Base-by-base conservation (phyloP, 2,888 invertebrate species). In the Invenusta paracnida region DNA sequence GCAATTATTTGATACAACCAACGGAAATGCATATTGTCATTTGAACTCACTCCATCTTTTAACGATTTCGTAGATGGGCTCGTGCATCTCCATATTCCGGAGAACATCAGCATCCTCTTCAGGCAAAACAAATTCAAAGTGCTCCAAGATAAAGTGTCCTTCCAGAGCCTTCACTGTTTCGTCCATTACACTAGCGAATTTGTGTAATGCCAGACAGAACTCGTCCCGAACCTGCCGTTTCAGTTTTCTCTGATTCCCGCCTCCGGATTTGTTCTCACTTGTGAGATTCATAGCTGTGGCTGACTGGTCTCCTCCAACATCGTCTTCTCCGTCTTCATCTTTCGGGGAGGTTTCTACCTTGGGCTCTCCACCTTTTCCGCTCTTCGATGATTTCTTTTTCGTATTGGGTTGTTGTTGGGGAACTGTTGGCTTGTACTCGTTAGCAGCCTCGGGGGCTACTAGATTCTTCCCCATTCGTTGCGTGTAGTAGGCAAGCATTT, bases 151-250 rank as follows among this genome's bases (percentile, higher is more conserved):
- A 67, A 84, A 84, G 30, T 29, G 66, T 25, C 84, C 84, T 25
- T 29, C 66, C n/a, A 84, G 27, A 1, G 23, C 66, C 1, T 84
- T 28, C 17, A 66, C 73, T 0, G 84, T 84, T 73, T 84, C 84
- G 28, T 84, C 73, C 84, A 84, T 73, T 0, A 84, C 28, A 5
- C 17, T 29, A 67, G 31, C 66, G 23, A 28, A 84, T 27, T 73
- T 67, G 27, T 84, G 66, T 25, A 84, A 27, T 13, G 84, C 28
- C 66, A 84, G 67, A 82, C 29, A 66, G 67, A 84, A 84, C 73
- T 84, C 84, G 29, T 84, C 84, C 73, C 84, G 2, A 67, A 67
- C 66, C 25, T 48, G 83, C 27, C n/a, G 29, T 5, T 79, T n/a
- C 2, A 25, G 5, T n/a, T 79, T 79, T n/a, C n/a, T n/a, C n/a